Evolutionary conservation across 2,797 vertebrate species (phyloP), one percentile per base, ranked within the genome.

Genomic region (Anguilla marmorata): DNA sequence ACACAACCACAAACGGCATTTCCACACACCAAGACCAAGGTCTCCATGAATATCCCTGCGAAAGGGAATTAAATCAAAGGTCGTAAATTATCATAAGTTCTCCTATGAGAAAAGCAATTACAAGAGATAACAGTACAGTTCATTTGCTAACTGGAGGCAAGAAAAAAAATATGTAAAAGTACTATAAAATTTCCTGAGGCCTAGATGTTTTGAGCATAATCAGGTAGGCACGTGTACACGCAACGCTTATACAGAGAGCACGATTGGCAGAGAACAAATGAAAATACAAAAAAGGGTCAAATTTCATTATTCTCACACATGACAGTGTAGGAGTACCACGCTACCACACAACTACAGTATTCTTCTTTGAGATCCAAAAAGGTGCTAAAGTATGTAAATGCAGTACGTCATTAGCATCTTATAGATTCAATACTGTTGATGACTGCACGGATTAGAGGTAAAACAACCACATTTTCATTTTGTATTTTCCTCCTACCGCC

Each of bases 401-500:
- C 33, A 79, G 7, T 79, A 14, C 74, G 41, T 79, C 33, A 79
- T 6, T 41, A 79, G 41, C 12, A 79, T 41, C 12, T 21, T 79
- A 14, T 79, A 19, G 3, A 41, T 79, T 74, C 74, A 79, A 45
- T 45, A 37, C 37, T 87, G 86, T 12, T 27, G 45, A 87, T 27
- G 56, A 41, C 56, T 50, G 58, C 58, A 63, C 52, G 56, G 19
- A 87, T 83, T 84, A 66, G 56, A 85, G 60, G 58, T 58, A 84
- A 8, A 24, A 58, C 12, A 69, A 83, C 76, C 12, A 27, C 24
- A 87, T 80, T 79, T 27, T 83, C 79, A 79, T 41, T 79, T 41
- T 60, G 37, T 80, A 33, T 33, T 30, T 63, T 27, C 56, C 86
- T 80, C 74, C 58, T 41, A 48, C 41, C 58, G 56, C 86, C 45